Percentiles rank a stretch among this genome's conserved stretches.
Conservation (phyloP, 2,113 vertebrate genomes). For the Cyanoderma ruficeps region DNA sequence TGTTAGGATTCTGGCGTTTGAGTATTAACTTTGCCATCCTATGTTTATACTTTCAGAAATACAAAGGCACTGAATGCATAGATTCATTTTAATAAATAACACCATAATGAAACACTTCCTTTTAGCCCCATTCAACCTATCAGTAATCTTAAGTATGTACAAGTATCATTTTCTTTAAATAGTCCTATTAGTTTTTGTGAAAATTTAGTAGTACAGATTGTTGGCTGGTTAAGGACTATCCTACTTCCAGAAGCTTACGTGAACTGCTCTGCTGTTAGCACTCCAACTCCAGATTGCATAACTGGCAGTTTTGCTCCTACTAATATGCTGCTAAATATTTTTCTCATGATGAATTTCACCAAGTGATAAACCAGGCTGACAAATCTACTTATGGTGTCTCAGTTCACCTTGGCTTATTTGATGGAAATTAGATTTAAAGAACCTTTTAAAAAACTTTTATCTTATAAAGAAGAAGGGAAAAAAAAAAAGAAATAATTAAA, state of each 20-base stretch:
- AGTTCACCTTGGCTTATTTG: not conserved
- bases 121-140: not conserved
- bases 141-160: not conserved
- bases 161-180: not conserved
- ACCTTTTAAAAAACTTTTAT: not conserved
- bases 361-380: constrained; percentile 36
- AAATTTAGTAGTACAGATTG: not conserved
- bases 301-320: constrained; percentile 46
- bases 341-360: constrained; percentile 44
- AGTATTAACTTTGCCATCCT: not conserved
- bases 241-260: constrained; percentile 18
- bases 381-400: not conserved
- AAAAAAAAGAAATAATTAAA: not conserved
- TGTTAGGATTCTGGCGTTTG: not conserved
- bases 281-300: constrained; percentile 7
- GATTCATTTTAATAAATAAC: not conserved
- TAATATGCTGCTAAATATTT: constrained; percentile 58
- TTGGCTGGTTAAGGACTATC: not conserved
- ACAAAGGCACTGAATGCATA: not conserved
- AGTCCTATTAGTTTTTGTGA: not conserved
- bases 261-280: constrained; percentile 17
- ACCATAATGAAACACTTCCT: not conserved
- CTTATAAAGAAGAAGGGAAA: not conserved
- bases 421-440: not conserved
- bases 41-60: not conserved